phyloP scores from a whole-genome alignment of 2,113 vertebrate genomes.

The Orientallactaga bullata region DNA sequence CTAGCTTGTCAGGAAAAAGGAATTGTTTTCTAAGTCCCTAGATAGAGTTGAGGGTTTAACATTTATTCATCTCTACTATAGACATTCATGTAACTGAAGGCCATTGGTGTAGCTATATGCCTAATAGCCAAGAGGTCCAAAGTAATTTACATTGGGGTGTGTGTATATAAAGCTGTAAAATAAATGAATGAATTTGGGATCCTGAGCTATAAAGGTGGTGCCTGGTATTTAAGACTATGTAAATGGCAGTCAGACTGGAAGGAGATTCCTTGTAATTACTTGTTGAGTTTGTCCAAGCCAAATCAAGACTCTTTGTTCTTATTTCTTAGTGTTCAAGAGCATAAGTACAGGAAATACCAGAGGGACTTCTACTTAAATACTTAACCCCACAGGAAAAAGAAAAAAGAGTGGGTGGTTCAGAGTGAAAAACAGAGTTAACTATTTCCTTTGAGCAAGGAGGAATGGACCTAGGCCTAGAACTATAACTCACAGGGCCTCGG shows the following conservation, averaged over 20 bases:
- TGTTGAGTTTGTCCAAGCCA: background rate
- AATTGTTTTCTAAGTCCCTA: background rate
- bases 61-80: background rate
- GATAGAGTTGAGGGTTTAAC: background rate
- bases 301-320: conserved; percentile 41
- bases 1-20: background rate
- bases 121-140: background rate
- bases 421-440: conserved; percentile 63
- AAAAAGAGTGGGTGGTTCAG: conserved; percentile 35
- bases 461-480: conserved; percentile 49
- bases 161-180: background rate
- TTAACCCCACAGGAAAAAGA: conserved; percentile 1
- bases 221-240: conserved; percentile 1
- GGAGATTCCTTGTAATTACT: background rate
- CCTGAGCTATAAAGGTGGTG: background rate
- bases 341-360: background rate
- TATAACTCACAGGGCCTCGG: conserved; percentile 55
- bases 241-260: background rate
- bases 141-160: background rate
- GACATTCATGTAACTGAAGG: background rate
- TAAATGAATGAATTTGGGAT: background rate
- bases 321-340: background rate
- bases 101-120: background rate
- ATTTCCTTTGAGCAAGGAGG: conserved; percentile 66
- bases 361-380: conserved; percentile 4